These are phyloP conservation scores for Thecophora atra DNA, from an alignment of 2,888 invertebrate genomes.

Conservation along the genomic window DNA sequence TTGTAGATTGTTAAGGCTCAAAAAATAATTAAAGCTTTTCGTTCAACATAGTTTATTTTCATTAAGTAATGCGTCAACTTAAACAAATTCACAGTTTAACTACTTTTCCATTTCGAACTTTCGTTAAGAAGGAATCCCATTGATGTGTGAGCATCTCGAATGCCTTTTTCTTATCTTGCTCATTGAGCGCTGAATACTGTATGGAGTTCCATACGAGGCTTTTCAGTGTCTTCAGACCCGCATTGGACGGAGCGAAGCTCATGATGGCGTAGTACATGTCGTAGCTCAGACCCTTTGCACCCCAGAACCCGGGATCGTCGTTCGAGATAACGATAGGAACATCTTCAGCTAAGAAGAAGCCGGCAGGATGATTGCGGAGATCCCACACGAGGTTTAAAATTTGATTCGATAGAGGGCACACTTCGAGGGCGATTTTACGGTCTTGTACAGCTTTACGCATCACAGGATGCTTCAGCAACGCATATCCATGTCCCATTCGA, in stretches of 20 bases:
- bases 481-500: conserved; percentile 55
- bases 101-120: conserved; percentile 43
- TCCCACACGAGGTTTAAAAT: conserved; percentile 68
- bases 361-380: conserved; percentile 71
- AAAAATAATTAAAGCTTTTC: too few relatives aligned
- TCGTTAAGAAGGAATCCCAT: not conserved
- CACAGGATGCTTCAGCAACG: conserved; percentile 53
- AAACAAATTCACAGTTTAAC: conserved; percentile 57
- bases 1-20: too few relatives aligned
- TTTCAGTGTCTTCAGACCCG: conserved; percentile 70
- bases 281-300: conserved; percentile 69
- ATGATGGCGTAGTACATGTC: conserved; percentile 73
- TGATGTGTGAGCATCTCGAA: conserved; percentile 64
- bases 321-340: conserved; percentile 70
- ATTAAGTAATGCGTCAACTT: too few relatives aligned
- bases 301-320: conserved; percentile 73
- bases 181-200: conserved; percentile 47
- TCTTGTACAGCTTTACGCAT: conserved; percentile 49
- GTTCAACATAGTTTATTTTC: too few relatives aligned
- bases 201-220: conserved; percentile 71
- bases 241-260: conserved; percentile 68
- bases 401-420: conserved; percentile 56
- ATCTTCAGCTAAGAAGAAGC: conserved; percentile 67
- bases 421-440: conserved; percentile 51
- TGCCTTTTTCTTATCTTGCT: conserved; percentile 45